phyloP scores from a whole-genome alignment of 1,140 invertebrate genomes.

The Nasonia vitripennis region DNA sequence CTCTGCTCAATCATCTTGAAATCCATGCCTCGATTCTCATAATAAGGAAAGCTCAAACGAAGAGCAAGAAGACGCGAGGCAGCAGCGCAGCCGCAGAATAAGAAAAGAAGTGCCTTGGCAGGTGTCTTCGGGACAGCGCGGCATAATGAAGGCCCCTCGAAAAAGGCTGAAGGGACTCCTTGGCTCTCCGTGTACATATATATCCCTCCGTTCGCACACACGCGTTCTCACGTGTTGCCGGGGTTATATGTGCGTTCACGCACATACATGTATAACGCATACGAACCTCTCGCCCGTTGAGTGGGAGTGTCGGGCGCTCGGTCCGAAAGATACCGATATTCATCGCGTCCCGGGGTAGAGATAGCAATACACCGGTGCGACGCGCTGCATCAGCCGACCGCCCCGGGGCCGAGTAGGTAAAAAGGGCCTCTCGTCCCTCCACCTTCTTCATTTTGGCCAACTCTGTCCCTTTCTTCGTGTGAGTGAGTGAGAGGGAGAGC shows the following conservation, averaged over 20 bases:
- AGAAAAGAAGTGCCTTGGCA: constrained; percentile 24
- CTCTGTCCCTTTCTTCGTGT: constrained; percentile 6
- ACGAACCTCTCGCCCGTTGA: neutral
- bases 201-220: neutral
- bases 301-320: constrained; percentile 39
- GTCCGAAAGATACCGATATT: constrained; percentile 52
- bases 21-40: constrained; percentile 26
- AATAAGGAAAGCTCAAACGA: constrained; percentile 1
- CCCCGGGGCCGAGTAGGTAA: constrained; percentile 33
- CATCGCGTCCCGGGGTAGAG: constrained; percentile 46
- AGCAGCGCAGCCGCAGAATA: neutral
- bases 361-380: constrained; percentile 38
- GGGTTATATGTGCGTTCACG: neutral
- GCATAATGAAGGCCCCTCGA: constrained; percentile 44
- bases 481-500: constrained; percentile 35
- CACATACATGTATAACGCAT: neutral
- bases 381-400: neutral
- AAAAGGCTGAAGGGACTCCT: constrained; percentile 7
- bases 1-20: constrained; percentile 42
- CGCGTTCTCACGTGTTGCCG: constrained; percentile 44
- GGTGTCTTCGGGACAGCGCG: constrained; percentile 25
- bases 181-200: neutral
- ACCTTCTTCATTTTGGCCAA: constrained; percentile 30
- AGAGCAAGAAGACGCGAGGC: neutral
- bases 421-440: constrained; percentile 33